Percentiles rank a stretch among this genome's conserved stretches.
phyloP scores from a whole-genome alignment of 1,140 invertebrate genomes.

The Penaeus japonicus region DNA sequence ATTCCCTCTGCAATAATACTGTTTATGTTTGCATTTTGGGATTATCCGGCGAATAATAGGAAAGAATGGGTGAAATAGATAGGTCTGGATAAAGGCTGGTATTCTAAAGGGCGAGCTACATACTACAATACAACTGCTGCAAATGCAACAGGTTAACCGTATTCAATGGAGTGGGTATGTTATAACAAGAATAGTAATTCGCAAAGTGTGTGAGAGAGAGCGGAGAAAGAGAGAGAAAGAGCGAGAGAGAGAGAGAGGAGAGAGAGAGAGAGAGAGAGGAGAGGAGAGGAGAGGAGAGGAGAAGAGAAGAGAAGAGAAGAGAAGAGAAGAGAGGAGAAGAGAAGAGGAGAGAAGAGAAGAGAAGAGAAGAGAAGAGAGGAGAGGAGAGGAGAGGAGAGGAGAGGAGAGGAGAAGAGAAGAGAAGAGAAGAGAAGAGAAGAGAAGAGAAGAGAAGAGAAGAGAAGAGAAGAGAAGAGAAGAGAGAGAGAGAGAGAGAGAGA shows the following conservation, averaged over 20 bases:
- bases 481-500: not conserved
- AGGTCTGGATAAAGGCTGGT: too few relatives aligned
- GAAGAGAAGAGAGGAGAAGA: not conserved
- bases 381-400: not conserved
- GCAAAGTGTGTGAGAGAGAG: not conserved
- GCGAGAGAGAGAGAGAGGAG: not conserved
- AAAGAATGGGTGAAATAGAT: too few relatives aligned
- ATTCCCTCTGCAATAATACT: too few relatives aligned
- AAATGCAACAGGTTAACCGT: too few relatives aligned
- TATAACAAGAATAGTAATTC: too few relatives aligned
- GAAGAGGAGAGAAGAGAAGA: not conserved
- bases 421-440: too few relatives aligned
- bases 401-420: not conserved
- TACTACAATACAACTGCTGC: too few relatives aligned
- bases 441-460: too few relatives aligned
- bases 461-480: not conserved
- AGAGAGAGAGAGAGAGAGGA: not conserved
- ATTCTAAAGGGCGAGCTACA: too few relatives aligned
- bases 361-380: constrained; percentile 13
- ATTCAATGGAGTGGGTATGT: too few relatives aligned
- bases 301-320: not conserved
- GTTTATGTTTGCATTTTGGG: too few relatives aligned
- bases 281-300: not conserved
- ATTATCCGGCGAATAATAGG: too few relatives aligned
- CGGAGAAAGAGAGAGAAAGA: not conserved